Base-by-base conservation (phyloP, 2,888 invertebrate species). In the Orthosia gracilis region DNA sequence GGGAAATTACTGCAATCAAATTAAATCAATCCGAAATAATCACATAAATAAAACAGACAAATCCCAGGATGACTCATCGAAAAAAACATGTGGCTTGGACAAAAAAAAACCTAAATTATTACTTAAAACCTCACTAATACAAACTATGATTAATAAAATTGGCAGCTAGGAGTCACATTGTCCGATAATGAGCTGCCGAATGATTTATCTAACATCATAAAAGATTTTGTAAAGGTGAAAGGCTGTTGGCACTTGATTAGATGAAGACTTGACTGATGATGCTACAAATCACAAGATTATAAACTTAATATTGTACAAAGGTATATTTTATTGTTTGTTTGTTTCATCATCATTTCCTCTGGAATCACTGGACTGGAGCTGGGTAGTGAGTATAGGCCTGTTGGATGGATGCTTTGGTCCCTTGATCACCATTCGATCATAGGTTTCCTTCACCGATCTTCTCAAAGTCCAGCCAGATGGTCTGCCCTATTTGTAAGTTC, bases 141-240 rank as follows among this genome's bases (percentile, higher is more conserved):
- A 61, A 49, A 31, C 50, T 50, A 71, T 55, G 52, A 79, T 50
- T 26, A 49, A 76, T 79, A 71, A 76, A 71, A 61, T 69, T 57
- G 62, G 40, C 62, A 61, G 31, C 54, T 54, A 49, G 13, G 68
- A 65, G 59, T 52, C 59, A 26, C 31, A 31, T 23, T 15, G 21
- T 9, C 12, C 7, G 21, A 45, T 76, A 49, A 69, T 45, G 26
- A 75, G 23, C 23, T 26, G 70, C 54, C 40, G 69, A 78, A 62
- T 55, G 76, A 79, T 85, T 79, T 70, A 85, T 82, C n/a, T 68
- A 74, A 63, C 13, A 58, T 73, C 71, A 73, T 76, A 71, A 64
- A 58, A 76, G 45, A 65, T 74, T 61, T 54, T 47, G 21, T 57
- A 67, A 77, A 78, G 70, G 67, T 76, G 54, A 64, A 68, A 70